phyloP scores from a whole-genome alignment of 2,113 vertebrate genomes.

The Salminus brasiliensis region DNA sequence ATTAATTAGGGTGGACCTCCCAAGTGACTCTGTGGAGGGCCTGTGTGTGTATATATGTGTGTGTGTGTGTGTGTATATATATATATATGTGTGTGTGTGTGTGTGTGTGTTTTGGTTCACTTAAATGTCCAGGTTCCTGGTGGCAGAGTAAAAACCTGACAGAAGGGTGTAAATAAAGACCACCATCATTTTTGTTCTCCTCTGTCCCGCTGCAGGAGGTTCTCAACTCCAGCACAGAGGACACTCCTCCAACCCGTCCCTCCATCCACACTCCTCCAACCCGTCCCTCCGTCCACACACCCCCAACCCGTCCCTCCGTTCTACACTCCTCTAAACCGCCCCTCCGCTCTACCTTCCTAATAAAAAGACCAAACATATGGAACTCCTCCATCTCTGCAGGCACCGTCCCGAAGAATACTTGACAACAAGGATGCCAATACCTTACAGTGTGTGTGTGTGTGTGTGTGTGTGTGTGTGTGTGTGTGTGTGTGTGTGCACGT shows the following conservation, averaged over 20 bases:
- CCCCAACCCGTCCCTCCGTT: not conserved
- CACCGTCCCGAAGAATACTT: no score
- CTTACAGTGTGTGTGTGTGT: no score
- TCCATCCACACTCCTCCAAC: not conserved
- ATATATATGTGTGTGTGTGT: conserved; percentile 8
- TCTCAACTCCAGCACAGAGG: no score
- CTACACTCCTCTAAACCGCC: conserved; percentile 14
- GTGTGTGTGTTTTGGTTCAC: conserved; percentile 6
- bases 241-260: not conserved
- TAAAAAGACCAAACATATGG: conserved; percentile 46
- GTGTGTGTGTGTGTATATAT: not conserved
- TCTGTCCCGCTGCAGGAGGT: not conserved
- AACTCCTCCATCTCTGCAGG: no score
- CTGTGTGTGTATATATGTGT: conserved; percentile 10
- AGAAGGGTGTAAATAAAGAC: not conserved
- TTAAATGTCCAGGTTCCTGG: conserved; percentile 13
- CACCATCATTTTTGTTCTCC: conserved; percentile 9
- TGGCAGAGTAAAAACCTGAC: not conserved
- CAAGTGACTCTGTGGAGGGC: conserved; percentile 47
- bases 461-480: no score
- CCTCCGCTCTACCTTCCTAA: conserved; percentile 16
- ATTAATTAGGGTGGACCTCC: conserved; percentile 51
- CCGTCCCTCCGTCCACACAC: not conserved
- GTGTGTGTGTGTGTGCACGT: no score
- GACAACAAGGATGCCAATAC: not conserved